A percentile compares a stretch with the other conserved stretches of the same genome.
Evolutionary conservation across 2,113 vertebrate species (phyloP).

Genomic region (Amphiprion ocellaris): DNA sequence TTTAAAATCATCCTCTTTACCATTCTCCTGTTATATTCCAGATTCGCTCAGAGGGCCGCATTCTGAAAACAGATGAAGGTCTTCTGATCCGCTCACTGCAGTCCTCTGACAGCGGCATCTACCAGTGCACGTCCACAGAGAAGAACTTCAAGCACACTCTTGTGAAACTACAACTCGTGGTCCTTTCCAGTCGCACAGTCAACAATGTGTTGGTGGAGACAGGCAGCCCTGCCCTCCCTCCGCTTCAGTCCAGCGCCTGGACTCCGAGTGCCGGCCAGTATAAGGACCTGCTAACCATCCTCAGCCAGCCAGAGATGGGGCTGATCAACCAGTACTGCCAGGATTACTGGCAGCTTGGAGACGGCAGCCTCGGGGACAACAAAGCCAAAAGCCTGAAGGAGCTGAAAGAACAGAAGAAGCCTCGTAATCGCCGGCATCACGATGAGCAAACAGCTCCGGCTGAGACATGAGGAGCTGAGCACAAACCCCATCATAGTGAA

Average conservation of each 20-base stretch:
- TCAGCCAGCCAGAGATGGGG: conserved; percentile 96
- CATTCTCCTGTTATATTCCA: conserved; percentile 54
- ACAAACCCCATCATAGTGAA: conserved; percentile 10
- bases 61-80: conserved; percentile 94
- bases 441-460: conserved; percentile 86
- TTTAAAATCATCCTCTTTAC: too few relatives aligned
- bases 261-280: conserved; percentile 88
- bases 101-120: conserved; percentile 90
- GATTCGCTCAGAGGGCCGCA: conserved; percentile 94
- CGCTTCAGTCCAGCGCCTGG: conserved; percentile 85
- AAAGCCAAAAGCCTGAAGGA: conserved; percentile 88
- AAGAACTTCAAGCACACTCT: conserved; percentile 98
- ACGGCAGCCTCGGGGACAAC: conserved; percentile 84
- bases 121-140: conserved; percentile 97
- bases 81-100: conserved; percentile 94
- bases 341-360: conserved; percentile 94
- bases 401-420: conserved; percentile 95
- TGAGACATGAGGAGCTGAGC: conserved; percentile 89
- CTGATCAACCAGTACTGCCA: conserved; percentile 99
- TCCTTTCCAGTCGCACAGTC: conserved; percentile 91
- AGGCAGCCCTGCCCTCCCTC: conserved; percentile 74
- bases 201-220: conserved; percentile 91
- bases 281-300: conserved; percentile 96
- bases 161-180: conserved; percentile 92
- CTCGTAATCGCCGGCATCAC: conserved; percentile 96